Base-by-base conservation (phyloP, 1,140 invertebrate genomes). In the Neodiprion fabricii region DNA sequence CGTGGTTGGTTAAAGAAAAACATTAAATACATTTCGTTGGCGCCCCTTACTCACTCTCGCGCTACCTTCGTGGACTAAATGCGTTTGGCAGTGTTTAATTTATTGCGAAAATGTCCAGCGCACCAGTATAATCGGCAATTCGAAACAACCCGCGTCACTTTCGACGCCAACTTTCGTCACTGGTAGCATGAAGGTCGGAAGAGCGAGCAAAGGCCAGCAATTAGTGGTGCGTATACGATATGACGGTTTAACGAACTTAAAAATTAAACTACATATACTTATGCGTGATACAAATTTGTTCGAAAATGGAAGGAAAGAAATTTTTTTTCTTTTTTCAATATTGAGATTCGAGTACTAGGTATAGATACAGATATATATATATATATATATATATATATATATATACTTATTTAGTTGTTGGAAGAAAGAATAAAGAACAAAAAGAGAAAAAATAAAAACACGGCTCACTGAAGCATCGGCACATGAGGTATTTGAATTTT, bases 1-100 rank as follows among this genome's bases (percentile, higher is more conserved):
- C 61, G 61, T 14, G 61, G 7, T 65, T 65, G 12, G 1, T 65
- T 17, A 65, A 3, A 65, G 28, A 40, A 40, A 40, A 40, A 40
- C 5, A 40, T 40, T 40, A 1, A 3, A 40, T 40, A 1, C 28
- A 40, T 40, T 40, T 40, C 28, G 3, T 1, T 66, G 61, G 23
- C 68, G 47, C 21, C 68, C 7, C 11, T 14, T 4, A 23, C 23
- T 69, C 12, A 11, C 23, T 8, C 61, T 14, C 61, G 17, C 61
- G 28, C 28, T 40, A 40, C 28, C 53, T 61, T 61, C n/a, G 9
- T 9, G 53, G n/a, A 12, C 53, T 61, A 61, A 61, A 61, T 61
- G 67, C 67, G 23, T 71, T 71, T 71, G 70, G 70, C 70, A 71
- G 70, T 71, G 70, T 9, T 71, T 49, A 61, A 17, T 61, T 61